These are phyloP conservation scores for Rhegmatorhina hoffmannsi DNA, from an alignment of 2,113 vertebrate genomes.

Conservation along the genomic window DNA sequence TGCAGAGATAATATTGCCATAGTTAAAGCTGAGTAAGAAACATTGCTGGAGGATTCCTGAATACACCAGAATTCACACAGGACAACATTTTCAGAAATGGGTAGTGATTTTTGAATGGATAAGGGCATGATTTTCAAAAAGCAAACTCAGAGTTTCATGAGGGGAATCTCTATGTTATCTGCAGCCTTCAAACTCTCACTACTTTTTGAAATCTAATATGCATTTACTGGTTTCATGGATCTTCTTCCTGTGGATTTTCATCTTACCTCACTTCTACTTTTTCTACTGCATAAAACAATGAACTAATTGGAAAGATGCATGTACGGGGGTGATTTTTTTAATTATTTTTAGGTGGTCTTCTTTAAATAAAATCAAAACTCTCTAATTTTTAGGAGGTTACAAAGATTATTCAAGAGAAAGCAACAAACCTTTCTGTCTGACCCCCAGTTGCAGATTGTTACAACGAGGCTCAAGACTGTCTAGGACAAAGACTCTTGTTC, in stretches of 20 bases:
- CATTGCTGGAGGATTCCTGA: background rate
- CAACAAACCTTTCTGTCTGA: background rate
- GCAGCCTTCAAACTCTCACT: background rate
- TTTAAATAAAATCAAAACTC: background rate
- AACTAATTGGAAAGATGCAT: background rate
- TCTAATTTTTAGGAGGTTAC: background rate
- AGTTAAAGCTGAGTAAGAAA: background rate
- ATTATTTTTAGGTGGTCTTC: background rate
- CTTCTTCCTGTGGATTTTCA: background rate
- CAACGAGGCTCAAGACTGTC: background rate
- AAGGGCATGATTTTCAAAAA: background rate
- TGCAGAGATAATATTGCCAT: background rate
- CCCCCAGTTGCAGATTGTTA: background rate
- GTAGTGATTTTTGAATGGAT: background rate
- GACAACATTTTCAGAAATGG: background rate
- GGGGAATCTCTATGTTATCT: background rate
- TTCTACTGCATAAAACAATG: background rate
- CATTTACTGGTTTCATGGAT: background rate
- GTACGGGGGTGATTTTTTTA: background rate
- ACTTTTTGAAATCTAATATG: background rate
- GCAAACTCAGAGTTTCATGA: fast-evolving
- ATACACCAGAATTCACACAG: background rate
- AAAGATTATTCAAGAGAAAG: background rate
- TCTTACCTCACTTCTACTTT: background rate
- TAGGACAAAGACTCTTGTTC: background rate